A percentile compares a stretch with the other conserved stretches of the same genome.
phyloP scores from a whole-genome alignment of 2,113 vertebrate species.

The Phrynosoma platyrhinos region DNA sequence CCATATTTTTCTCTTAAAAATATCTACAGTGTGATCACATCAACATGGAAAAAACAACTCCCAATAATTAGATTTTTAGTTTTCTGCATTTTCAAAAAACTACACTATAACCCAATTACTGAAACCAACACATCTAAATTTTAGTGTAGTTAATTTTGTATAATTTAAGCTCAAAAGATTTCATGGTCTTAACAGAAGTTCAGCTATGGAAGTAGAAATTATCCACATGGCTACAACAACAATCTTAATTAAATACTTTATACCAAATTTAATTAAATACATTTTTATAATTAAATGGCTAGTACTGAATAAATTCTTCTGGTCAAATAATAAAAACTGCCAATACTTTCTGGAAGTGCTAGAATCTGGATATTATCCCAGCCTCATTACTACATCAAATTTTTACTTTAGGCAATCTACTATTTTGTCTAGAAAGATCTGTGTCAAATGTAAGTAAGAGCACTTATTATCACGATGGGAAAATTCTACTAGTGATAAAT shows the following conservation, averaged over 20 bases:
- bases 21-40: neutral
- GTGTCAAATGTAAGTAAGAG: conserved; percentile 28
- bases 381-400: conserved; percentile 31
- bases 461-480: neutral
- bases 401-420: conserved; percentile 47
- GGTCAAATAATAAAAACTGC: conserved; percentile 40
- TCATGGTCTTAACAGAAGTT: conserved; percentile 41
- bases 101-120: conserved; percentile 12
- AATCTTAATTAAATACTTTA: conserved; percentile 48
- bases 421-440: conserved; percentile 45
- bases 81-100: conserved; percentile 18
- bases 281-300: conserved; percentile 50
- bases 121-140: conserved; percentile 8
- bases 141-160: conserved; percentile 9
- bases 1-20: neutral
- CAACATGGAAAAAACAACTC: too few relatives aligned
- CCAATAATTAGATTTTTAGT: neutral
- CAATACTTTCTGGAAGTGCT: neutral
- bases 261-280: conserved; percentile 56
- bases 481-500: neutral
- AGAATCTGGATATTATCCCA: conserved; percentile 44
- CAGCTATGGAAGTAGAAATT: conserved; percentile 24
- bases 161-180: neutral
- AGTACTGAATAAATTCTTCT: conserved; percentile 30
- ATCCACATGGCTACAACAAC: conserved; percentile 23